These are phyloP conservation scores for Mesopsocus fuscifrons DNA, from an alignment of 2,888 invertebrate genomes.

Conservation along the genomic window DNA sequence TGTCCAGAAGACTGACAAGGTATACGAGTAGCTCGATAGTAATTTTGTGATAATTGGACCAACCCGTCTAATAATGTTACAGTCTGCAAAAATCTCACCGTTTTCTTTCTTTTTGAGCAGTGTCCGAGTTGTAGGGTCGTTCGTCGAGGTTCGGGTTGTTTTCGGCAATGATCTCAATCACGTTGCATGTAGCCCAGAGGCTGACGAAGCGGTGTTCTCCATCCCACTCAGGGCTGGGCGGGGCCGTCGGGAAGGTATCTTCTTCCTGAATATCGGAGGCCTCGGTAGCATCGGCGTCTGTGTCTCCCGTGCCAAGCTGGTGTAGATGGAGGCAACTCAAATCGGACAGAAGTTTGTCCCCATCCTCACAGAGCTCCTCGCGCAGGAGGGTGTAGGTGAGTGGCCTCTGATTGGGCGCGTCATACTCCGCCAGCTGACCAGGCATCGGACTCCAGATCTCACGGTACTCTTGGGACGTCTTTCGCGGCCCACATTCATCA, in stretches of 20 bases:
- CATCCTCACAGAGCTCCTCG: constrained; percentile 36
- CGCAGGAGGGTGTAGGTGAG: constrained; percentile 19
- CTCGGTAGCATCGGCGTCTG: constrained; percentile 15
- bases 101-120: constrained; percentile 11
- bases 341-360: constrained; percentile 40
- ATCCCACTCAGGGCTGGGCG: neutral
- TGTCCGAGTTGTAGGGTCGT: constrained; percentile 4
- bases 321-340: constrained; percentile 34
- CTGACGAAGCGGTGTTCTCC: neutral
- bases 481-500: neutral
- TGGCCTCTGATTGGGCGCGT: constrained; percentile 21
- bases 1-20: no score
- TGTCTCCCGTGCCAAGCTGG: constrained; percentile 24
- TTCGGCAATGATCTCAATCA: no score
- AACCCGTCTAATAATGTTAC: no score
- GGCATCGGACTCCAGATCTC: constrained; percentile 25
- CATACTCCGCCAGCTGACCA: constrained; percentile 25
- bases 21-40: no score
- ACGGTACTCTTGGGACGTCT: constrained; percentile 14
- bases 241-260: neutral
- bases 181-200: no score
- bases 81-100: no score
- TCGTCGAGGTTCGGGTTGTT: neutral
- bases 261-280: constrained; percentile 5
- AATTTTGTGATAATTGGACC: no score